Base-by-base conservation (phyloP, 2,888 invertebrate genomes). In the Metacarcinus magister region DNA sequence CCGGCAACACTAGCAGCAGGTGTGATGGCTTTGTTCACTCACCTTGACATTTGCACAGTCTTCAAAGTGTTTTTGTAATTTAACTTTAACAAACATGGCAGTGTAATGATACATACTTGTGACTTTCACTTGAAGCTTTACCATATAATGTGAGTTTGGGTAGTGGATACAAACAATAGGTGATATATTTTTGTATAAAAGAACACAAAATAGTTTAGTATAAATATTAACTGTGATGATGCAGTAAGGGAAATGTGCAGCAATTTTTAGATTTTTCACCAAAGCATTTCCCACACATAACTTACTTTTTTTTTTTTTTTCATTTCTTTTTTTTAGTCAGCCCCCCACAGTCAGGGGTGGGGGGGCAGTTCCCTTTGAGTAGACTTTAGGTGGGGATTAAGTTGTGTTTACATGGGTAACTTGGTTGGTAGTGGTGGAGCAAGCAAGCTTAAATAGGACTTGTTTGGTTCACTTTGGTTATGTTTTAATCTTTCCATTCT, bases 181-280 rank as follows among this genome's bases (percentile, higher is more conserved):
- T 90, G 90, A 94, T 94, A 94, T 94, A 94, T 94, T 94, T 94
- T 94, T 94, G 90, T 94, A 94, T 94, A 90, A 60, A 90, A 94
- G 94, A 94, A 89, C 89, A 43, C 32, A 90, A 89, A 44, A 60
- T 94, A 94, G 90, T 87, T 39, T 87, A 87, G 87, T 87, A 87
- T 60, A 60, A 94, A 60, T 60, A 94, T 90, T 94, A 90, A 90
- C 90, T 90, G 90, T 94, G 94, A 94, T 94, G 89, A 94, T 44
- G 87, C 89, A 90, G 60, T 94, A 90, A 90, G 89, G 60, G 89
- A 90, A 90, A 44, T 16, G 87, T 87, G 87, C 39, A 87, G 87
- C 87, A 87, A 39, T 39, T 32, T 87, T 13, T 13, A 2, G 2
- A 1, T 87, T 87, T 39, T 82, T 82, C 28, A 28, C 28, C 28